phyloP scores from a whole-genome alignment of 2,113 vertebrate genomes.

The Phaetusa simplex region DNA sequence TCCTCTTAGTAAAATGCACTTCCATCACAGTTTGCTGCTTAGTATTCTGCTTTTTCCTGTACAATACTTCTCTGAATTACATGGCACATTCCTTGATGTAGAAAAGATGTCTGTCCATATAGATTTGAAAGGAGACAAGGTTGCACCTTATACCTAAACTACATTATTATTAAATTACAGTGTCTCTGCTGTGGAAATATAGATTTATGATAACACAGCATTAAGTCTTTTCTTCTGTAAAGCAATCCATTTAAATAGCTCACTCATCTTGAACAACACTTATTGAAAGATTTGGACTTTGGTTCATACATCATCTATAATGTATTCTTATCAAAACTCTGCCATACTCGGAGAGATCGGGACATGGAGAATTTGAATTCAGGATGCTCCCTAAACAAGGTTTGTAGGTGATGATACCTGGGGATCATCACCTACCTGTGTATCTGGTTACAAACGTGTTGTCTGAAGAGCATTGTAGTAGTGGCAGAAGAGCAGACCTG shows the following conservation, averaged over 20 bases:
- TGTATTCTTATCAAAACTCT: not conserved
- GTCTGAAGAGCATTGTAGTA: not conserved
- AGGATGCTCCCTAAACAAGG: not conserved
- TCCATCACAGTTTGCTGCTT: not conserved
- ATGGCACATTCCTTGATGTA: not conserved
- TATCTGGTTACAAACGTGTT: not conserved
- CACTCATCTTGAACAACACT: slow-evolving; percentile 11
- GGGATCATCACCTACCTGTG: not conserved
- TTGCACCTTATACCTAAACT: not conserved
- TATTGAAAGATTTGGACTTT: not conserved
- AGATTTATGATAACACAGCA: slow-evolving; percentile 20
- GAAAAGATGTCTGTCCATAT: not conserved
- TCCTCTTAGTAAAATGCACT: not conserved
- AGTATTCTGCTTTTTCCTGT: not conserved
- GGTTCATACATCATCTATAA: slow-evolving; percentile 31
- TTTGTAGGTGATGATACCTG: not conserved
- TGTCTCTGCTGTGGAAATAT: not conserved
- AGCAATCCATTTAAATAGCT: slow-evolving; percentile 18
- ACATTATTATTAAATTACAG: slow-evolving; percentile 4
- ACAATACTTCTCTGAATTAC: not conserved
- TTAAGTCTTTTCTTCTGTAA: slow-evolving; percentile 14
- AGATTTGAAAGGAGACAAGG: not conserved
- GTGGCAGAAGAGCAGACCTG: not conserved
- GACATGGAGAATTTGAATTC: not conserved
- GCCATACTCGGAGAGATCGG: not conserved